These are phyloP conservation scores for Sepioteuthis lessoniana DNA, from an alignment of 2,888 invertebrate genomes.

Conservation along the genomic window DNA sequence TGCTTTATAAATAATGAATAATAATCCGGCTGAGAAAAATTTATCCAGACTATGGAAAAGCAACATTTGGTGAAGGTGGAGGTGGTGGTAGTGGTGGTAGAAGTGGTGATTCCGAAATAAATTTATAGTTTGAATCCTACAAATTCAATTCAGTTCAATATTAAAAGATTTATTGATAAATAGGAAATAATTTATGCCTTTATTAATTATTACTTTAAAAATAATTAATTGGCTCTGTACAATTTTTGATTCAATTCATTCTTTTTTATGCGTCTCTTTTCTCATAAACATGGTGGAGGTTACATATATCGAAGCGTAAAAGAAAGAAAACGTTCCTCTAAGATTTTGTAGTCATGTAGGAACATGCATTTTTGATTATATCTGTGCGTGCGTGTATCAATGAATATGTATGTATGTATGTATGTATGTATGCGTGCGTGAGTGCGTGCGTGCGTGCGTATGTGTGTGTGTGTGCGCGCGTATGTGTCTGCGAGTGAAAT, in stretches of 20 bases:
- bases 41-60: background rate
- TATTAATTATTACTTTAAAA: background rate
- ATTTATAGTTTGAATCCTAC: background rate
- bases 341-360: background rate
- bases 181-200: background rate
- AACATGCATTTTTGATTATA: background rate
- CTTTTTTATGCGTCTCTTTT: background rate
- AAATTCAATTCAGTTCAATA: background rate
- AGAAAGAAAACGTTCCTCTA: background rate
- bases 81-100: background rate
- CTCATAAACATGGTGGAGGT: background rate
- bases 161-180: background rate
- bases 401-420: background rate
- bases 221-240: background rate
- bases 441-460: background rate
- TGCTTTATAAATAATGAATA: background rate
- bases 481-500: background rate
- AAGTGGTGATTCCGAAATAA: background rate
- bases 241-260: background rate
- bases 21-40: background rate
- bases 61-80: background rate
- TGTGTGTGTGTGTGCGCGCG: background rate
- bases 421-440: background rate
- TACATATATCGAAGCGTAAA: background rate
- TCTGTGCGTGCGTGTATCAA: background rate